A percentile compares a stretch with the other conserved stretches of the same genome.
Conservation (phyloP, 2,113 vertebrate species). For the Actinemys pallida region DNA sequence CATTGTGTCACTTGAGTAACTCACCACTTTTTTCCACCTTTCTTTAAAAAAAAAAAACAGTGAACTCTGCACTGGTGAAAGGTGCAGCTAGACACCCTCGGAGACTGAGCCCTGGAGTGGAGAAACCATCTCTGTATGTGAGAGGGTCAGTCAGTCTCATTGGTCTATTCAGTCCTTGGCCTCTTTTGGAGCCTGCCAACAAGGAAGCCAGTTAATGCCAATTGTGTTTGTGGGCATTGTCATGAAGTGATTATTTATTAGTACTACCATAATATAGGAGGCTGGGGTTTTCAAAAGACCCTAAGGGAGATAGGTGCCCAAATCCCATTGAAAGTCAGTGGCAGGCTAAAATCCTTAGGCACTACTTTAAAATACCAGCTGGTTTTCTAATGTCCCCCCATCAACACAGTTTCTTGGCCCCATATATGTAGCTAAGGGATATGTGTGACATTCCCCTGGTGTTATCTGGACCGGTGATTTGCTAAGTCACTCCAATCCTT, state of each 20-base stretch:
- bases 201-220: background rate
- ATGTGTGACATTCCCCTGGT: too few relatives aligned
- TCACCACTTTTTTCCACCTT: background rate
- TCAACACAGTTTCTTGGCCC: background rate
- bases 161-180: background rate
- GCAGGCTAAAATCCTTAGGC: background rate
- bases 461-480: too few relatives aligned
- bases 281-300: background rate
- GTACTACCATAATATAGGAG: background rate
- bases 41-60: background rate
- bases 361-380: background rate
- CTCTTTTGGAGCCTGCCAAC: background rate
- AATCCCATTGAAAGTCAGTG: background rate
- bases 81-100: background rate
- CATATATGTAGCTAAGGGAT: background rate
- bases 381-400: background rate
- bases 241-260: background rate
- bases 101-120: background rate
- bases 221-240: background rate
- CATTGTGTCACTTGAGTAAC: background rate
- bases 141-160: background rate
- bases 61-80: background rate
- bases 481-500: too few relatives aligned
- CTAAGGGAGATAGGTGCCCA: background rate
- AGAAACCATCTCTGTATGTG: fast-evolving